Evolutionary conservation across 2,113 vertebrate species (phyloP), one percentile per base, ranked within the genome.

Genomic region (Macquaria ambigua): DNA sequence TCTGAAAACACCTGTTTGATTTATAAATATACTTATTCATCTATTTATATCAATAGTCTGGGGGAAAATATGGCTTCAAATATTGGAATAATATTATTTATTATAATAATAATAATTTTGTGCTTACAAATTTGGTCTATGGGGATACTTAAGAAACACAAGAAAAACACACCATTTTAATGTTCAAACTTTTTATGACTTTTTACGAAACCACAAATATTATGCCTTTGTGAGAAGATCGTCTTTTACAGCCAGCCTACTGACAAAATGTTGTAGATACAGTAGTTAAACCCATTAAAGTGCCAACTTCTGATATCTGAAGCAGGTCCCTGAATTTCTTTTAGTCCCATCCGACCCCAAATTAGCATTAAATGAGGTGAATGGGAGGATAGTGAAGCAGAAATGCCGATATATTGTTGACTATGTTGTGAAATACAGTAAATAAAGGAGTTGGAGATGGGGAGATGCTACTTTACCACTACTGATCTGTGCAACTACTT

Each of bases 241-340:
- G 1, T 70, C 3, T 79, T 76, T 66, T 67, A 46, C 85, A 91
- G 84, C 50, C 77, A 66, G 75, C 75, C 72, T 58, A 43, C 56
- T 69, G 56, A 72, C 16, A 85, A 74, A 77, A 82, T 73, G 25
- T 37, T 23, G 46, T 66, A 62, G 67, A 50, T 56, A 79, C 25
- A 63, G 74, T 74, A 64, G 4, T 64, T 50, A 77, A 66, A 81
- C 52, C 41, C 58, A 82, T 79, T 81, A 73, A 92, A 89, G 90
- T 89, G 71, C 71, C 77, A 63, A 83, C 81, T 73, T 76, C 87
- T 74, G 67, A 89, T 52, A 72, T 90, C 74, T 80, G 82, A 90
- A 84, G n/a, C 76, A 69, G 63, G 75, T 90, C 86, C 92, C 90
- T 92, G 91, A 91, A 92, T 83, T 70, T 85, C 75, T 69, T 74